Evolutionary conservation across 2,888 invertebrate genomes (phyloP), one percentile per base, ranked within the genome.

Genomic region (Tenthredo distinguenda): DNA sequence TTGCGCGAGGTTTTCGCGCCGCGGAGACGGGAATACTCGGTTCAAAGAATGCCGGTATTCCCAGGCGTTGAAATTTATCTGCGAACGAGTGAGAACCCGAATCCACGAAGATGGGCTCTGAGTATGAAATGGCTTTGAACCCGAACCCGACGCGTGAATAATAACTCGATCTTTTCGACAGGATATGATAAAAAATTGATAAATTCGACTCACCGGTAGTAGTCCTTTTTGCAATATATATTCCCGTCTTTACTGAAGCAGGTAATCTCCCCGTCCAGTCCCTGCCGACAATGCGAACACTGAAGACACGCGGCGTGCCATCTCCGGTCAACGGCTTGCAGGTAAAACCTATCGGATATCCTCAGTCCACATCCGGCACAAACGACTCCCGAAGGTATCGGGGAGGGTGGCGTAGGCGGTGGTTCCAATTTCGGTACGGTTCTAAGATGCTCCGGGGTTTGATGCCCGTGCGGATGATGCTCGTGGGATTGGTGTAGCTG

Each of bases 211-310:
- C 93, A 99, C 99, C 98, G 97, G 95, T 98, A 97, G 94, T 99
- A 99, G 94, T 99, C 99, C 93, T 97, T 98, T 95, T 98, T 98
- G 96, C 99, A 99, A 94, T 98, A 99, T 91, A 99, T 98, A 93
- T 97, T 97, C 91, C 98, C 98, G 93, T 98, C 98, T 89, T 98
- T 95, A 88, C 98, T 97, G 94, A 98, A 99, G 94, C 99, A 99
- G 89, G 98, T 97, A 92, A 97, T 96, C 93, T 99, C 98, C 1
- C 98, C 96, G 93, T 99, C 99, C 89, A 99, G 95, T 5, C 97
- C 96, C 94, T 97, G 96, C 91, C 97, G 96, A 94, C 99, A 99
- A 93, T 98, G 97, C 92, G 96, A 97, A 94, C 99, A 99, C 92
- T 97, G 96, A 55, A 99, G 95, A 93, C 99, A 99, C 86, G 97